These are phyloP conservation scores for Mesorhabditis belari DNA, from an alignment of 2,888 invertebrate genomes.

Conservation along the genomic window DNA sequence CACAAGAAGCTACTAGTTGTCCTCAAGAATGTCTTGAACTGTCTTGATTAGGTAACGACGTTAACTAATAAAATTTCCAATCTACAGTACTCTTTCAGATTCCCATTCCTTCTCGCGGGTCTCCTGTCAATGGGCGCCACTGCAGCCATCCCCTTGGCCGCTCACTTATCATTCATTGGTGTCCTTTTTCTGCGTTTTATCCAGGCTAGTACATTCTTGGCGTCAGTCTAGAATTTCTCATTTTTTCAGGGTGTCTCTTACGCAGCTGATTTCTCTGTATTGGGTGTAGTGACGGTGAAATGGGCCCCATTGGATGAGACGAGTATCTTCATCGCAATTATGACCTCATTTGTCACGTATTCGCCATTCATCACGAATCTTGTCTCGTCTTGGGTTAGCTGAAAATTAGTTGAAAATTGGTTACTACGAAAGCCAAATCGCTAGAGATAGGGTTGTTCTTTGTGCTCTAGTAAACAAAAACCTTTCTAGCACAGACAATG, in stretches of 20 bases:
- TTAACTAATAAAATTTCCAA: too few species aligned
- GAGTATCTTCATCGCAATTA: slow-evolving; percentile 36
- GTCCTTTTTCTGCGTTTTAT: slow-evolving; percentile 22
- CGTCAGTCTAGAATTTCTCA: neutral
- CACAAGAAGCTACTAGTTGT: too few species aligned
- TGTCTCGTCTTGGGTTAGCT: neutral
- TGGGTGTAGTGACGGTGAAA: slow-evolving; percentile 27
- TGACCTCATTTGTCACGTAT: slow-evolving; percentile 33
- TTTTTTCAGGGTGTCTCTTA: slow-evolving; percentile 21
- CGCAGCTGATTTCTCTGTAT: slow-evolving; percentile 30
- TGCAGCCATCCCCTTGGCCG: slow-evolving; percentile 20
- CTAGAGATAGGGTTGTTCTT: too few species aligned
- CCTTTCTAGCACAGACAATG: too few species aligned
- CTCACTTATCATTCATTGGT: slow-evolving; percentile 9
- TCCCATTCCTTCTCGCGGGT: slow-evolving; percentile 29
- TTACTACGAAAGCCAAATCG: too few species aligned
- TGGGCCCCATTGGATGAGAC: slow-evolving; percentile 42
- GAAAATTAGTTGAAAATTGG: neutral
- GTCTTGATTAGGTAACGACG: too few species aligned
- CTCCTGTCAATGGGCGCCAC: slow-evolving; percentile 24
- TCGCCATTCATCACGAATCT: neutral
- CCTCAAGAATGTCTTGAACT: too few species aligned
- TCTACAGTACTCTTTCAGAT: neutral
- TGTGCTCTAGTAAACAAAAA: too few species aligned
- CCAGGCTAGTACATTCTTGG: slow-evolving; percentile 10